phyloP scores from a whole-genome alignment of 2,888 invertebrate genomes.

The Netelia melanura region DNA sequence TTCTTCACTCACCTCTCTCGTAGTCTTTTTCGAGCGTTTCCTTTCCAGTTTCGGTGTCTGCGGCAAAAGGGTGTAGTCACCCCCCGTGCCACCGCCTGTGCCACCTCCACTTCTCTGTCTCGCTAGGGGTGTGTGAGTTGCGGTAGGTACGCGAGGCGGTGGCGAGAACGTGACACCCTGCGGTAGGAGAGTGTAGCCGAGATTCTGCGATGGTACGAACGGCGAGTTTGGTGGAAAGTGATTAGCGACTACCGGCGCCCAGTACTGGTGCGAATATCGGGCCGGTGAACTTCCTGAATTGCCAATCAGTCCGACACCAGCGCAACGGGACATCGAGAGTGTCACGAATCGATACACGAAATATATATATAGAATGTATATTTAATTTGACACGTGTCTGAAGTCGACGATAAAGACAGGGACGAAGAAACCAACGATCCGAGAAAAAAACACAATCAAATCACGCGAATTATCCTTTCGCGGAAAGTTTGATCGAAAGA shows the following conservation, averaged over 20 bases:
- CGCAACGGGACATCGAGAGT: conserved; percentile 45
- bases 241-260: conserved; percentile 90
- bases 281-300: conserved; percentile 85
- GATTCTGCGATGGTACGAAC: conserved; percentile 84
- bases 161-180: conserved; percentile 81
- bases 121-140: conserved; percentile 78
- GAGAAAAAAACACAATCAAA: neutral
- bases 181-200: conserved; percentile 81
- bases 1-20: conserved; percentile 78
- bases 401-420: no score
- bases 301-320: conserved; percentile 65
- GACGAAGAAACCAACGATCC: no score
- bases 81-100: conserved; percentile 77
- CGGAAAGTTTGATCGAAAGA: neutral
- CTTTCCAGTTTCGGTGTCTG: conserved; percentile 83
- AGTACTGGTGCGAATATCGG: conserved; percentile 87
- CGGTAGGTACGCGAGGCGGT: conserved; percentile 76
- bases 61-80: conserved; percentile 82
- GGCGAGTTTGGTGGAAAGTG: conserved; percentile 91
- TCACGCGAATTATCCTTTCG: neutral
- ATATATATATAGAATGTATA: neutral
- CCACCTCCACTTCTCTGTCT: conserved; percentile 80
- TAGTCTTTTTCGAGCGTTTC: conserved; percentile 80
- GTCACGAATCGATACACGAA: conserved; percentile 37
- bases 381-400: neutral